Percentiles rank a stretch among this genome's conserved stretches.
These are phyloP conservation scores for Cactoblastis cactorum DNA, from an alignment of 2,888 invertebrate genomes.

Conservation along the genomic window DNA sequence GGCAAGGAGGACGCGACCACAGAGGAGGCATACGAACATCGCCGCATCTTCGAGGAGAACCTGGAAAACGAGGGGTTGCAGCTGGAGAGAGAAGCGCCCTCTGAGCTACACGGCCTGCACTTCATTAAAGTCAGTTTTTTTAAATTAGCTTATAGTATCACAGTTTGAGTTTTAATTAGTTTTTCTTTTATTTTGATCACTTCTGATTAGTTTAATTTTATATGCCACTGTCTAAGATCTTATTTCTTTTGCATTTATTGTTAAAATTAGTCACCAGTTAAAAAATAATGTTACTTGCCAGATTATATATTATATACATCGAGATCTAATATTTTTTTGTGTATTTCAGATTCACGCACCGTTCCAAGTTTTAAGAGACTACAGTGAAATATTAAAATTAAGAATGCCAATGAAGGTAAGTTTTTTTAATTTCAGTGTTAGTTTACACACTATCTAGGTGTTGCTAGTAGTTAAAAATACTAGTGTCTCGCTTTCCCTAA, in stretches of 20 bases:
- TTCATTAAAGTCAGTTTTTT: constrained; percentile 83
- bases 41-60: constrained; percentile 84
- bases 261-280: no score
- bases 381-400: constrained; percentile 94
- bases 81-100: constrained; percentile 84
- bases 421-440: constrained; percentile 1
- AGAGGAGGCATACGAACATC: constrained; percentile 61
- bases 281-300: not conserved
- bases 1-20: constrained; percentile 71
- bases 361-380: constrained; percentile 87
- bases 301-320: no score
- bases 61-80: constrained; percentile 86
- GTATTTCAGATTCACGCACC: constrained; percentile 89
- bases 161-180: no score
- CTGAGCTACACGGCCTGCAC: constrained; percentile 81
- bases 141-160: no score
- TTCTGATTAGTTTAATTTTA: no score
- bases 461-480: not conserved
- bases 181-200: no score
- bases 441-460: not conserved
- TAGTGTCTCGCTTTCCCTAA: constrained; percentile 11
- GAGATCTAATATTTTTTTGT: not conserved
- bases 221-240: no score
- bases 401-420: constrained; percentile 94
- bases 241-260: no score